These are phyloP conservation scores for Maccullochella peelii DNA, from an alignment of 2,113 vertebrate species.

Conservation along the genomic window DNA sequence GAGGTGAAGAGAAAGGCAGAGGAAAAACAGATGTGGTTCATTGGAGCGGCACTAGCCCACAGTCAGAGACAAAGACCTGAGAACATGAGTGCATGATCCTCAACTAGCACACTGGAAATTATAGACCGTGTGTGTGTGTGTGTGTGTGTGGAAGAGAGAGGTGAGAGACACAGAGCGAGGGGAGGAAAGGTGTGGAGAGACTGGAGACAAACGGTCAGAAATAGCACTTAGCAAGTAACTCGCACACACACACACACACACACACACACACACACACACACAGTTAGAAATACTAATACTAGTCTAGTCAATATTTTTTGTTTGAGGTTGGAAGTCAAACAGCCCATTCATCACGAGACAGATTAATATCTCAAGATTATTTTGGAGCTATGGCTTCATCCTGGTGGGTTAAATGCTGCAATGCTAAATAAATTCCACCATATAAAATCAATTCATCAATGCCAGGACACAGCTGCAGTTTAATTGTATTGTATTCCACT, in stretches of 20 bases:
- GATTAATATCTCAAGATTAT: slow-evolving; percentile 60
- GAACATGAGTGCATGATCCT: slow-evolving; percentile 69
- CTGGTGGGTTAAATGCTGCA: slow-evolving; percentile 42
- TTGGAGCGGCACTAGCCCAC: slow-evolving; percentile 69
- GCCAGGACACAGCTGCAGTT: slow-evolving; percentile 37
- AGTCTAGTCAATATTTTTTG: slow-evolving; percentile 2
- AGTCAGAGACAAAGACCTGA: slow-evolving; percentile 76
- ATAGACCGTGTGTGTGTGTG: slow-evolving; percentile 42
- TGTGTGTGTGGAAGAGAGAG: slow-evolving; percentile 8
- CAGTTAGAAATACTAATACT: slow-evolving; percentile 20
- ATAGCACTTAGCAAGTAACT: not conserved
- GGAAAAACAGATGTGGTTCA: slow-evolving; percentile 73
- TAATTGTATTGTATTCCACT: slow-evolving; percentile 42
- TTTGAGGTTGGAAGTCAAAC: slow-evolving; percentile 33
- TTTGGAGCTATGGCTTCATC: slow-evolving; percentile 40
- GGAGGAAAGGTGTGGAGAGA: not conserved
- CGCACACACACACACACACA: not conserved
- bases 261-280: slow-evolving; percentile 28
- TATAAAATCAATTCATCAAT: slow-evolving; percentile 59
- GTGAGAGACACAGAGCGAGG: not conserved
- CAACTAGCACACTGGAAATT: slow-evolving; percentile 66
- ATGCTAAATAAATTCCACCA: slow-evolving; percentile 39
- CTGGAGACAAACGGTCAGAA: slow-evolving; percentile 11
- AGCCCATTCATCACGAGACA: slow-evolving; percentile 55
- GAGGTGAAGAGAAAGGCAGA: slow-evolving; percentile 37